phyloP scores from a whole-genome alignment of 2,113 vertebrate species.

The Empidonax alnorum region DNA sequence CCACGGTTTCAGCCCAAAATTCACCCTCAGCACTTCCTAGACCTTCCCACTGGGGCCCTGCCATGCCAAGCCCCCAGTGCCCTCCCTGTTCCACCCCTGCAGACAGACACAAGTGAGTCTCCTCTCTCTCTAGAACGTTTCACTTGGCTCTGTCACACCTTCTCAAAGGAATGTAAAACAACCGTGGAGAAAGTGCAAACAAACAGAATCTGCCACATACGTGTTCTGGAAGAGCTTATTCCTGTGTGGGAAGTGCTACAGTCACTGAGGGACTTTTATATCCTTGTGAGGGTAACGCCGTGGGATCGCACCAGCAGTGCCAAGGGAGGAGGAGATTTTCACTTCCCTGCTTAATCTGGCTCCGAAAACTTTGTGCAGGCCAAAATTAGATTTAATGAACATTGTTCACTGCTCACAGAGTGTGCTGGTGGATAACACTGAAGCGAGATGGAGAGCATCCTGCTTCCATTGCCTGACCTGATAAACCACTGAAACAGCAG shows the following conservation, averaged over 20 bases:
- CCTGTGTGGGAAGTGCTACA: conserved; percentile 1
- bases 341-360: background rate
- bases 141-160: background rate
- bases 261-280: background rate
- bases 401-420: background rate
- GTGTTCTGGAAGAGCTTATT: background rate
- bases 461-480: background rate
- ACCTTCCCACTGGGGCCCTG: background rate
- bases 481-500: background rate
- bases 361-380: background rate
- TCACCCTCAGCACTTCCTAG: background rate
- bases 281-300: background rate
- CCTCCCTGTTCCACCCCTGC: background rate
- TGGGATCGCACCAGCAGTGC: background rate
- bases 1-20: background rate
- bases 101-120: background rate
- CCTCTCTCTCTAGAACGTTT: background rate
- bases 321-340: background rate
- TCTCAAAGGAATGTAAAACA: background rate
- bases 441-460: background rate
- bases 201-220: conserved; percentile 14
- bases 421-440: too few relatives aligned
- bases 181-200: background rate
- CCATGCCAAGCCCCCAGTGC: rapidly evolving
- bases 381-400: background rate